Conservation (phyloP, 2,888 invertebrate species). For the Leucophenga maculata region DNA sequence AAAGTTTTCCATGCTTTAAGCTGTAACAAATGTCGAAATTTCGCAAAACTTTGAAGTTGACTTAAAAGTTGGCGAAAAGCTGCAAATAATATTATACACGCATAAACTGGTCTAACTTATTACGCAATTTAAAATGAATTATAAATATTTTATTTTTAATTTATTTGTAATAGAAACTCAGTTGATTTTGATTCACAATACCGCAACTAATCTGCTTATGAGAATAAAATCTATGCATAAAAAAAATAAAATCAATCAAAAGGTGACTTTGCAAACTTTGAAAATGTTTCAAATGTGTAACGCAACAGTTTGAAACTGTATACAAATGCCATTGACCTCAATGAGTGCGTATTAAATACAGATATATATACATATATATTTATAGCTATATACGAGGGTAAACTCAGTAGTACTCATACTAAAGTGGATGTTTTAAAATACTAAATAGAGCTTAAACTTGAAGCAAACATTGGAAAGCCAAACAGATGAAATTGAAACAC, state of each 20-base stretch:
- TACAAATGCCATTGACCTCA: constrained; percentile 15
- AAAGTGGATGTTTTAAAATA: too few species aligned
- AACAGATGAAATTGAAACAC: too few species aligned
- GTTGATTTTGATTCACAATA: not conserved
- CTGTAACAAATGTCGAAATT: not conserved
- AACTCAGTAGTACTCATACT: too few species aligned
- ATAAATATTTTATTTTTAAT: not conserved
- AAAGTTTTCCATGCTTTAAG: not conserved
- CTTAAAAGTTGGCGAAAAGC: too few species aligned
- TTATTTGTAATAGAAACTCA: not conserved
- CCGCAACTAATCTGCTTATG: not conserved
- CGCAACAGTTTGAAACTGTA: not conserved
- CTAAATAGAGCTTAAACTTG: too few species aligned
- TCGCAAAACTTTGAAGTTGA: not conserved
- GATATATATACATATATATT: not conserved
- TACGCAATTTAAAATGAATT: not conserved
- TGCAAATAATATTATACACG: too few species aligned
- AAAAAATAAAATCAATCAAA: constrained; percentile 57
- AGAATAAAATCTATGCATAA: too few species aligned
- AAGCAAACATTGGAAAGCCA: too few species aligned
- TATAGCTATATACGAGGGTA: too few species aligned
- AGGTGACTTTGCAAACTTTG: constrained; percentile 58
- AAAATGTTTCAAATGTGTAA: not conserved
- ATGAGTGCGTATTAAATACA: not conserved
- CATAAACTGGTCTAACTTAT: not conserved